Evolutionary conservation across 2,797 vertebrate genomes (phyloP).

Genomic region (Valencia hispanica): DNA sequence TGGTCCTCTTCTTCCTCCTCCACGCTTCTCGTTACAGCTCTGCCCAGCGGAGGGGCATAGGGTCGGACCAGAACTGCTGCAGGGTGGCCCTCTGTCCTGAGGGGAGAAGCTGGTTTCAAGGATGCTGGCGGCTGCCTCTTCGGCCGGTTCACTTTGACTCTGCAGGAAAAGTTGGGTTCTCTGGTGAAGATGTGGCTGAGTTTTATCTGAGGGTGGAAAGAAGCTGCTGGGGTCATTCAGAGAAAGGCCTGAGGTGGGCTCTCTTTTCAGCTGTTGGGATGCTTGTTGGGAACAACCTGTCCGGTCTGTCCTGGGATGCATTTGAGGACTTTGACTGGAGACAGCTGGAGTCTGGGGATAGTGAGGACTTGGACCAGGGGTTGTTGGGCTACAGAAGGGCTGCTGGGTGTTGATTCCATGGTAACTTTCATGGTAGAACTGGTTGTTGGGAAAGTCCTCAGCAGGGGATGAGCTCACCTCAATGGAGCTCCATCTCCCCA

Average conservation of each 20-base stretch:
- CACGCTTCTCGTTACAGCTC: conserved; percentile 3
- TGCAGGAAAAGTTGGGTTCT: background rate
- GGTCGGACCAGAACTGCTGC: background rate
- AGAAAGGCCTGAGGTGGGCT: background rate
- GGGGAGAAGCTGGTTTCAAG: conserved; percentile 8
- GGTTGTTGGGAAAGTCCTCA: conserved; percentile 21
- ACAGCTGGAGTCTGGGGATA: conserved; percentile 52
- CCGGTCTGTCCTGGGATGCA: conserved; percentile 16
- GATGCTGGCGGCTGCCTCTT: background rate
- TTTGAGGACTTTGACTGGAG: conserved; percentile 36
- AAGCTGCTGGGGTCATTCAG: background rate
- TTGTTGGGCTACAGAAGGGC: conserved; percentile 54
- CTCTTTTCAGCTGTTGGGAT: conserved; percentile 4
- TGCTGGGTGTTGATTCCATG: conserved; percentile 23
- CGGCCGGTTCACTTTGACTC: conserved; percentile 5
- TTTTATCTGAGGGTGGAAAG: conserved; percentile 16
- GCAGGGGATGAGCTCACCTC: conserved; percentile 24
- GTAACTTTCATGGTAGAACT: conserved; percentile 31
- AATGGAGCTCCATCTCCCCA: conserved; percentile 34
- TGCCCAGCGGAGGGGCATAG: background rate
- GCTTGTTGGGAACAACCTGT: conserved; percentile 13
- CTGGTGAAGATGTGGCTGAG: conserved; percentile 19
- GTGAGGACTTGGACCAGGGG: conserved; percentile 57
- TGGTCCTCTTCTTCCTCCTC: background rate
- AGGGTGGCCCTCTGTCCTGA: background rate